These are phyloP conservation scores for Dryocosmus kuriphilus DNA, from an alignment of 2,888 invertebrate species.

Conservation along the genomic window DNA sequence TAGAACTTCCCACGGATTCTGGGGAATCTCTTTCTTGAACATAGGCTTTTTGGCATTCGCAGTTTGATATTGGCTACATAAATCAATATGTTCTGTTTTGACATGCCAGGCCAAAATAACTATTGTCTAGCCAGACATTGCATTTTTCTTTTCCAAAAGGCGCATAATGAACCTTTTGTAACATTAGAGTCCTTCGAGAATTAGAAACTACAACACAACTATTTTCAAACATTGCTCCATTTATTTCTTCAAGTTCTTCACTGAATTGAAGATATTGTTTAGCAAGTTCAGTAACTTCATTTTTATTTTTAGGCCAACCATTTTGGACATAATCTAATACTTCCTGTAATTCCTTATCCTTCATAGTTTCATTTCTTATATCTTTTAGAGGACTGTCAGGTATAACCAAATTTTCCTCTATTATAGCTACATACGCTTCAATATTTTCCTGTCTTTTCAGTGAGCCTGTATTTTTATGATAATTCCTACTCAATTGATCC, in stretches of 20 bases:
- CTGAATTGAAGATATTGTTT: too few species aligned
- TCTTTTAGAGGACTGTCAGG: too few species aligned
- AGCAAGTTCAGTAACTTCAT: too few species aligned
- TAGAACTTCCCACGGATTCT: slow-evolving; percentile 49
- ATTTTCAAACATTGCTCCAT: slow-evolving; percentile 52
- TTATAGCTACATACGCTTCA: too few species aligned
- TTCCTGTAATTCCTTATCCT: too few species aligned
- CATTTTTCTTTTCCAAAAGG: slow-evolving; percentile 53
- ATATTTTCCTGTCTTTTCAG: too few species aligned
- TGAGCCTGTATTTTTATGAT: not conserved
- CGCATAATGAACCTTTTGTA: slow-evolving; percentile 50
- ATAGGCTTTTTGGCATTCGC: slow-evolving; percentile 50
- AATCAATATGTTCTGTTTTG: slow-evolving; percentile 47
- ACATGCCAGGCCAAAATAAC: slow-evolving; percentile 53
- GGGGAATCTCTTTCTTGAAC: slow-evolving; percentile 50
- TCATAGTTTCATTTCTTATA: too few species aligned
- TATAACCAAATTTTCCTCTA: too few species aligned
- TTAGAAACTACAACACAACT: slow-evolving; percentile 51
- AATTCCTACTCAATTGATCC: slow-evolving; percentile 48
- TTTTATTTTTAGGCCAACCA: too few species aligned
- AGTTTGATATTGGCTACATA: slow-evolving; percentile 40
- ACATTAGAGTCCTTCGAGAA: slow-evolving; percentile 43
- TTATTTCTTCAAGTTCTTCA: too few species aligned
- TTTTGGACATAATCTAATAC: too few species aligned
- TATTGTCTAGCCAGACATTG: slow-evolving; percentile 48